Evolutionary conservation across 2,113 vertebrate species (phyloP), one percentile per base, ranked within the genome.

Genomic region (Thymallus thymallus): DNA sequence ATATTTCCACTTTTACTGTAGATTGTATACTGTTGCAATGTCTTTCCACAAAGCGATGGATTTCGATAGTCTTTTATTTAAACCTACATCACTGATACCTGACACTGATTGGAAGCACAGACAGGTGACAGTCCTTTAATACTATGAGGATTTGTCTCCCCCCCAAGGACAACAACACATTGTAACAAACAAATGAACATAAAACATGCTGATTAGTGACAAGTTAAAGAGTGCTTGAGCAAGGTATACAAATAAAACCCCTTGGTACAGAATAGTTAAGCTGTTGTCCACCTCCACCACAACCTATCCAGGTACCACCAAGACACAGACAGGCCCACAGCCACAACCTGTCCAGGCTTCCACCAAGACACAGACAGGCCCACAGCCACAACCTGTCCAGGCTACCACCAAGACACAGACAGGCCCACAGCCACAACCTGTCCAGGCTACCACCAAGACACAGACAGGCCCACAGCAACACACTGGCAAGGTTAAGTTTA

Each of bases 401-500:
- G 35, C 7, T 41, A 41, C 35, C 35, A 10, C 35, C 7, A 41
- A 41, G 35, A 41, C 35, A 35, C 7, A 35, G 7, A 35, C 35
- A 35, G 35, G 35, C 6, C 6, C 35, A 35, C 35, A 1, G 2
- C 35, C 2, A 20, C 16, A 29, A 32, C 16, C 35, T 23, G 1
- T n/a, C 56, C 18, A 20, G 26, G 26, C 30, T 76, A 46, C 67
- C 68, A 62, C 62, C 56, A 69, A 18, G 61, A 26, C 70, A 70
- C 70, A 68, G 84, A 83, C 86, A 81, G 78, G 46, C 64, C 35
- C 79, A 18, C 16, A 81, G 88, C 86, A 90, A 88, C 91, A 85
- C 88, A 87, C 86, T 82, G 82, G 88, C 91, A 89, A 74, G 35
- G 90, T 91, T 90, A 29, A 91, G 90, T 90, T 94, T 94, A 92